These are phyloP conservation scores for Pogoniulus pusillus DNA, from an alignment of 2,797 vertebrate genomes.

Conservation along the genomic window DNA sequence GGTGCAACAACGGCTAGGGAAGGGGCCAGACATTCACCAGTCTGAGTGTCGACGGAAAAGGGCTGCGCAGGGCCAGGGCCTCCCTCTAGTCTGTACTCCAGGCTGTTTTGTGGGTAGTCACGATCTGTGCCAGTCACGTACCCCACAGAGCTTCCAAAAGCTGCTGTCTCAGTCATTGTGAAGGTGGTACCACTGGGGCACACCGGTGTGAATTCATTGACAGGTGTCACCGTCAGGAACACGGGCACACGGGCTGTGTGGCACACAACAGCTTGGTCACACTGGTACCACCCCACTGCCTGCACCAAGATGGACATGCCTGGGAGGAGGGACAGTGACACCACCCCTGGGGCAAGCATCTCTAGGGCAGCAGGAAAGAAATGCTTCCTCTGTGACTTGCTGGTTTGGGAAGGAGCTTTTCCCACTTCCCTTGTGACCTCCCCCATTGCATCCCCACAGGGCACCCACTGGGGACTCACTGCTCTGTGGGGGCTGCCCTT, in stretches of 20 bases:
- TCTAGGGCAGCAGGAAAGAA: background rate
- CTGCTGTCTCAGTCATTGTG: constrained; percentile 60
- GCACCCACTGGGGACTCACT: constrained; percentile 53
- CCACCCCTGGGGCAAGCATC: background rate
- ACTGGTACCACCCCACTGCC: background rate
- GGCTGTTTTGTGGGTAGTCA: constrained; percentile 63
- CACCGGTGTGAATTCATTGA: constrained; percentile 71
- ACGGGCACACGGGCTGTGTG: constrained; percentile 71
- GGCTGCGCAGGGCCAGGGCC: background rate
- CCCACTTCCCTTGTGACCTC: background rate
- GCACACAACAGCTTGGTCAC: fast-evolving
- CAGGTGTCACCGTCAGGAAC: constrained; percentile 69
- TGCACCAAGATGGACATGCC: fast-evolving
- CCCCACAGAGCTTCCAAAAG: constrained; percentile 58
- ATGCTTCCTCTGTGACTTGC: background rate
- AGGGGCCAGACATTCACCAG: constrained; percentile 1
- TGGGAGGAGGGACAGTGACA: background rate
- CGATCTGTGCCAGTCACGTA: constrained; percentile 59
- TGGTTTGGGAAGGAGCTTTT: background rate
- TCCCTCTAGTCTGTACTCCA: constrained; percentile 61
- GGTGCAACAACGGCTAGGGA: fast-evolving
- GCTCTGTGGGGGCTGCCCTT: constrained; percentile 40
- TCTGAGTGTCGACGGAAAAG: constrained; percentile 67
- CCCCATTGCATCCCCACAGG: no score
- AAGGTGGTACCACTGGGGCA: constrained; percentile 53